These are phyloP conservation scores for Melanotaenia nigrans DNA, from an alignment of 2,797 vertebrate genomes.

Conservation along the genomic window DNA sequence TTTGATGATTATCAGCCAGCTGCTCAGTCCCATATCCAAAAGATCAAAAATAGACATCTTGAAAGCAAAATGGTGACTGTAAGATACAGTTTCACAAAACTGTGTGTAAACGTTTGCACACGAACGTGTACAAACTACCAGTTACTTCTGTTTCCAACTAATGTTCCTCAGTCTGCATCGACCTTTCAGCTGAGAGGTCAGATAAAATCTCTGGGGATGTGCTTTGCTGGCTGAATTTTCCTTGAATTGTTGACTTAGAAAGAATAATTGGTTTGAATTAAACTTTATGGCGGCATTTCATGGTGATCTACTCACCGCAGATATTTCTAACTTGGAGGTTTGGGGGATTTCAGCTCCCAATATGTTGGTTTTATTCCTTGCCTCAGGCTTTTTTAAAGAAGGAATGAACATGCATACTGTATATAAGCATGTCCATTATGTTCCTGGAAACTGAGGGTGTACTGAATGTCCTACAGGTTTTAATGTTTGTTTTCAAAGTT, in stretches of 20 bases:
- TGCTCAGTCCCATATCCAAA: constrained; percentile 42
- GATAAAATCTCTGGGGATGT: constrained; percentile 63
- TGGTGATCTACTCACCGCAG: constrained; percentile 51
- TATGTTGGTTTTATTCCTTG: constrained; percentile 42
- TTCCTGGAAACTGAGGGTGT: background rate
- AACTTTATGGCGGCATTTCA: constrained; percentile 55
- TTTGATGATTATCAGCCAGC: constrained; percentile 71
- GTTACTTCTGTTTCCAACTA: constrained; percentile 38
- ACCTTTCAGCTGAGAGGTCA: constrained; percentile 58
- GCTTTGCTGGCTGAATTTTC: constrained; percentile 44
- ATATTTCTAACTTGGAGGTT: constrained; percentile 52
- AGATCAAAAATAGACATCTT: constrained; percentile 62
- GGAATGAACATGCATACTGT: constrained; percentile 20
- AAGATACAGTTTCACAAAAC: constrained; percentile 42
- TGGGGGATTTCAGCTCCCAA: constrained; percentile 40
- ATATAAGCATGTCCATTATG: background rate
- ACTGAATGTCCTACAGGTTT: background rate
- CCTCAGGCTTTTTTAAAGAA: constrained; percentile 16
- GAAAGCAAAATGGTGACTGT: constrained; percentile 44
- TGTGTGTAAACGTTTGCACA: background rate
- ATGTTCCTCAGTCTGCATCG: constrained; percentile 45
- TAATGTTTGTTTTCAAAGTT: constrained; percentile 30
- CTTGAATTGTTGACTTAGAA: constrained; percentile 58
- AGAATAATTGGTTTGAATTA: constrained; percentile 59
- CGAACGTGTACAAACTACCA: background rate